Percentiles rank a stretch among this genome's conserved stretches.
These are phyloP conservation scores for Stercorarius parasiticus DNA, from an alignment of 2,113 vertebrate species.

Conservation along the genomic window DNA sequence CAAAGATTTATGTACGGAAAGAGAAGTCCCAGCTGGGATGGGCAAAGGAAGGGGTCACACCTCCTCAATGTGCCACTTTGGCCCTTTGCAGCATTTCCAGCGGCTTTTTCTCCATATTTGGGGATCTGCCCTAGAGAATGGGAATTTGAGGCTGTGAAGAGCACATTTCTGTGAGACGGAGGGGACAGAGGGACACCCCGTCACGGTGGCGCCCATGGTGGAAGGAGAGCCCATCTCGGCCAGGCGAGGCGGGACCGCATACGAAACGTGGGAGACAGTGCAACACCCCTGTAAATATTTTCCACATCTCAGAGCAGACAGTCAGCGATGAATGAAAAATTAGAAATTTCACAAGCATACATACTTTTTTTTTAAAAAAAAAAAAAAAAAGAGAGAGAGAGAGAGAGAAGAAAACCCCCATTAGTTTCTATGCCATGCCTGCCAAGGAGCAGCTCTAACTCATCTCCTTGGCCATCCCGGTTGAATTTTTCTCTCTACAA, in stretches of 20 bases:
- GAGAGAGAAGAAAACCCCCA: background rate
- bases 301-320: background rate
- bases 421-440: background rate
- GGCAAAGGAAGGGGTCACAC: background rate
- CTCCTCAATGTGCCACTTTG: background rate
- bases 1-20: background rate
- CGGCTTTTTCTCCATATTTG: rapidly evolving
- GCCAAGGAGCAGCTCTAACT: slow-evolving; percentile 43
- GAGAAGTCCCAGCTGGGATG: background rate
- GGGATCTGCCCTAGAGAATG: background rate
- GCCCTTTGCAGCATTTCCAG: background rate
- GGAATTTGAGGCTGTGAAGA: background rate
- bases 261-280: background rate
- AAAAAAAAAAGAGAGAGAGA: too few species aligned
- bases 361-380: background rate
- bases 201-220: rapidly evolving
- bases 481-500: slow-evolving; percentile 38
- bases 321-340: background rate
- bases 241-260: background rate
- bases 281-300: background rate
- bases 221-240: background rate
- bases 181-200: background rate
- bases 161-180: rapidly evolving
- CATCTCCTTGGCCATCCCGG: slow-evolving; percentile 16
- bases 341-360: background rate